Evolutionary conservation across 2,888 invertebrate genomes (phyloP).

Genomic region (Abrostola tripartita): DNA sequence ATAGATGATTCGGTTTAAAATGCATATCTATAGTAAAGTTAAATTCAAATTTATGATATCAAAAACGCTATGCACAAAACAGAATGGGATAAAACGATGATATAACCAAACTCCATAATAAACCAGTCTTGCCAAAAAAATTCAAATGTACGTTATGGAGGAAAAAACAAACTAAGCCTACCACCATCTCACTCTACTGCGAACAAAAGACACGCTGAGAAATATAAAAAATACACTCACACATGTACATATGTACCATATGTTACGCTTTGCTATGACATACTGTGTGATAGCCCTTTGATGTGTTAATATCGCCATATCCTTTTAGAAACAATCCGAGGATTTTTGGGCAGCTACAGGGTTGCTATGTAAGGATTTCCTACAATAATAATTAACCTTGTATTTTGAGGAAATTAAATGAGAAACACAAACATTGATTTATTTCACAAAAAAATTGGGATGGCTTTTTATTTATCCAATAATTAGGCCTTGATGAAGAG

Average conservation of each 20-base stretch:
- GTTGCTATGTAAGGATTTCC: slow-evolving; percentile 6
- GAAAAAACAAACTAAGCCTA: slow-evolving; percentile 5
- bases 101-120: background rate
- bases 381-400: background rate
- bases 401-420: background rate
- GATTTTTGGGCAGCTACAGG: slow-evolving; percentile 39
- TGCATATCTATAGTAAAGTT: too few species aligned
- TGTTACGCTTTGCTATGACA: slow-evolving; percentile 51
- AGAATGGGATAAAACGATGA: too few species aligned
- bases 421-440: too few species aligned
- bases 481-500: too few species aligned
- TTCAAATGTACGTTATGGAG: background rate
- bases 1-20: too few species aligned
- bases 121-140: background rate
- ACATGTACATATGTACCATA: slow-evolving; percentile 31
- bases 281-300: slow-evolving; percentile 59
- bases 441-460: too few species aligned
- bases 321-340: slow-evolving; percentile 55
- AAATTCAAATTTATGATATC: too few species aligned
- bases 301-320: slow-evolving; percentile 63
- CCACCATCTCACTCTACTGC: background rate
- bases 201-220: slow-evolving; percentile 7
- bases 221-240: slow-evolving; percentile 30
- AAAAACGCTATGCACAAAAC: too few species aligned
- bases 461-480: too few species aligned